Percentiles rank a stretch among this genome's conserved stretches.
phyloP scores from a whole-genome alignment of 2,113 vertebrate species.

The Hemichromis elongatus region DNA sequence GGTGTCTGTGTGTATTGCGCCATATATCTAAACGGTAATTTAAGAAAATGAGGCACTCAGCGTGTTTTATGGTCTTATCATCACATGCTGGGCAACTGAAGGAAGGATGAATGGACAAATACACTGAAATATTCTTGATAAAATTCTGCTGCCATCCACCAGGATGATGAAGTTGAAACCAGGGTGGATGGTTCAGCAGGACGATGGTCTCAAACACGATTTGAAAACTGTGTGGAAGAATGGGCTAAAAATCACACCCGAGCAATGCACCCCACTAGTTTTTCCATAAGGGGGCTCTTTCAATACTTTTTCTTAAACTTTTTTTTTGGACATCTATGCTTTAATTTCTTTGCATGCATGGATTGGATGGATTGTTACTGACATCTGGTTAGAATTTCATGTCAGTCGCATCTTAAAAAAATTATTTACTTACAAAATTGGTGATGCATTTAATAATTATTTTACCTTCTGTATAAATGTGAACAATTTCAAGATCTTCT shows the following conservation, averaged over 20 bases:
- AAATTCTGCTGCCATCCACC: background rate
- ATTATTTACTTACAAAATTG: background rate
- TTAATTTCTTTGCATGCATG: background rate
- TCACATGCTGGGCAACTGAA: background rate
- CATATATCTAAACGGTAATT: background rate
- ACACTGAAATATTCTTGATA: background rate
- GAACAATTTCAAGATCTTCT: background rate
- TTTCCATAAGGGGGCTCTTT: background rate
- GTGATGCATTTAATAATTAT: background rate
- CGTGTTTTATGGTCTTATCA: background rate
- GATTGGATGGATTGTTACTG: background rate
- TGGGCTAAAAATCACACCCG: background rate
- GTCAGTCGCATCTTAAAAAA: fast-evolving
- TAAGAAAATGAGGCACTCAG: background rate
- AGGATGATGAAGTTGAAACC: background rate
- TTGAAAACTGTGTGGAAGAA: background rate
- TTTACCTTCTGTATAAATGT: background rate
- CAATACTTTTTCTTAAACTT: no score
- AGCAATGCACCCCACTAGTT: background rate
- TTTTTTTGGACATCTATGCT: background rate
- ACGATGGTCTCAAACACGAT: background rate
- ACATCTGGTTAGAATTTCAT: background rate
- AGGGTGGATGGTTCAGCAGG: background rate
- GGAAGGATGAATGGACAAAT: no score
- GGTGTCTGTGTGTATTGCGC: background rate